phyloP scores from a whole-genome alignment of 2,797 vertebrate species.

The Adrianichthys oophorus region DNA sequence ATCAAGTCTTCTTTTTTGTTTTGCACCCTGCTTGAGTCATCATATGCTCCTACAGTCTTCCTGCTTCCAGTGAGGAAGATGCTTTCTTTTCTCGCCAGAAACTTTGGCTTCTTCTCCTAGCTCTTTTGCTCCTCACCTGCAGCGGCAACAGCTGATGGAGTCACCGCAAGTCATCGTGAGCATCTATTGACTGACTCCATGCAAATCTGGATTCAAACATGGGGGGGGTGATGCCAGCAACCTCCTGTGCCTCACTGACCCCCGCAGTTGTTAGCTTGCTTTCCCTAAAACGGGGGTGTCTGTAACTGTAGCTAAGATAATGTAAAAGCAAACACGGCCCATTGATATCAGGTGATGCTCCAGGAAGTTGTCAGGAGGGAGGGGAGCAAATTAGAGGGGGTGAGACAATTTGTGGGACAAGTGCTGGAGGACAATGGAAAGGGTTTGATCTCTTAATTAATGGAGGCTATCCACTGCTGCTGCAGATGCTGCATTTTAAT shows the following conservation, averaged over 20 bases:
- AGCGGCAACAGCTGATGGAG: constrained; percentile 24
- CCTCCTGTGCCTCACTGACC: constrained; percentile 63
- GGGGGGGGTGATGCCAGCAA: constrained; percentile 33
- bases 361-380: constrained; percentile 72
- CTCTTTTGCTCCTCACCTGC: constrained; percentile 46
- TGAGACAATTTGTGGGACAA: constrained; percentile 63
- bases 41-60: too few species aligned
- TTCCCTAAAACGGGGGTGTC: constrained; percentile 56
- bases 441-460: constrained; percentile 82
- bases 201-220: too few species aligned
- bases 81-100: too few species aligned
- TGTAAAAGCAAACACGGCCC: constrained; percentile 75
- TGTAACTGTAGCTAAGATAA: constrained; percentile 67
- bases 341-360: constrained; percentile 73
- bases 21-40: too few species aligned
- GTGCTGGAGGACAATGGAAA: constrained; percentile 72
- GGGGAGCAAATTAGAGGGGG: constrained; percentile 50
- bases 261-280: constrained; percentile 68
- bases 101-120: constrained; percentile 15
- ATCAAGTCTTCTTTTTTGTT: too few species aligned
- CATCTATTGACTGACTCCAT: too few species aligned
- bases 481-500: constrained; percentile 79
- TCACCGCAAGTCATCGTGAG: background rate
- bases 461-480: constrained; percentile 69
- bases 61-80: background rate